phyloP scores from a whole-genome alignment of 2,113 vertebrate genomes.

The Sigmodon hispidus region DNA sequence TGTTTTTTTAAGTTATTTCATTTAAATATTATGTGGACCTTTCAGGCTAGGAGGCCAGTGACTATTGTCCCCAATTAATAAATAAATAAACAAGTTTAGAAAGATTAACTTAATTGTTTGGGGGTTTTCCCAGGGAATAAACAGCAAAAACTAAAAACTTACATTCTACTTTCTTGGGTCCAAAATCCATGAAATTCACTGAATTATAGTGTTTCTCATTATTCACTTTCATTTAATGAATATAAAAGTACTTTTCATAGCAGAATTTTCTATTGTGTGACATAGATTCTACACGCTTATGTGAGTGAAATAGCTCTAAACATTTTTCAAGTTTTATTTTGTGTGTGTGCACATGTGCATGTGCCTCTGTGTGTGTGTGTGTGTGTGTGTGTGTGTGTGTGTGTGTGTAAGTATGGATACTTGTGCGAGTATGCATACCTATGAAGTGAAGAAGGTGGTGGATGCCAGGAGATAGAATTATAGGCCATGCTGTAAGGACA shows the following conservation, averaged over 20 bases:
- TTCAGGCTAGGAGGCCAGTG: background rate
- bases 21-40: background rate
- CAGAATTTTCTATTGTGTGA: background rate
- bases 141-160: background rate
- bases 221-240: slow-evolving; percentile 18
- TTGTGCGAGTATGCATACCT: too few species aligned
- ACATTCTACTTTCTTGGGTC: background rate
- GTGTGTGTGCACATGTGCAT: too few species aligned
- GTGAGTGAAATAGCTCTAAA: slow-evolving; percentile 36
- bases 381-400: background rate
- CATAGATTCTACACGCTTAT: background rate
- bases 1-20: slow-evolving; percentile 16
- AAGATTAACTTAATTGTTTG: slow-evolving; percentile 38
- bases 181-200: slow-evolving; percentile 7
- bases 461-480: background rate
- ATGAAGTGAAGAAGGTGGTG: background rate
- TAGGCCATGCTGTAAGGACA: background rate
- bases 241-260: background rate
- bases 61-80: slow-evolving; percentile 28
- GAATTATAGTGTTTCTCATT: background rate
- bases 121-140: background rate
- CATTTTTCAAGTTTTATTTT: background rate
- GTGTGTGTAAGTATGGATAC: background rate
- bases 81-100: slow-evolving; percentile 35
- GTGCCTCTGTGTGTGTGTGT: background rate